These are phyloP conservation scores for Meriones psammophilus DNA, from an alignment of 2,797 vertebrate species.

Conservation along the genomic window DNA sequence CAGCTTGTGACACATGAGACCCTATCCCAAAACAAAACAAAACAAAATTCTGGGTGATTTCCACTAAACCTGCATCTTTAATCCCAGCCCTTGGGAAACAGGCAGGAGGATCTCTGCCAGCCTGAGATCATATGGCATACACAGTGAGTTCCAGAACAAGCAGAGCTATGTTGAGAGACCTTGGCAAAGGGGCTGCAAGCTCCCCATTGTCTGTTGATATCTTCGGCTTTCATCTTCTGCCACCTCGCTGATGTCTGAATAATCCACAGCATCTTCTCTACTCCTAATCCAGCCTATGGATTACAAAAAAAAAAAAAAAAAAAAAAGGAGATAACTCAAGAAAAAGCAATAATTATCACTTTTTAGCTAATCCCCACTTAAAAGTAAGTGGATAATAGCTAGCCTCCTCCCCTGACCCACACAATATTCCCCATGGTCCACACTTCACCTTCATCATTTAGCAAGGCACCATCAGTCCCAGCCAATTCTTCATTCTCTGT, in stretches of 20 bases:
- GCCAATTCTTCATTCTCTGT: slow-evolving; percentile 94
- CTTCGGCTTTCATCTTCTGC: slow-evolving; percentile 96
- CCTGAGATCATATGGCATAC: not conserved
- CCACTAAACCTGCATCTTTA: not conserved
- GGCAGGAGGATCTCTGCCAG: not conserved
- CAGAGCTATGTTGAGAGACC: not conserved
- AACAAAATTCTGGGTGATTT: no score
- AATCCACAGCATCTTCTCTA: slow-evolving; percentile 98
- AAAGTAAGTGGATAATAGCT: not conserved
- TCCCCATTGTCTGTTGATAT: no score
- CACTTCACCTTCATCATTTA: slow-evolving; percentile 94
- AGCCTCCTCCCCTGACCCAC: not conserved
- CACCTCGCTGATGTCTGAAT: slow-evolving; percentile 98
- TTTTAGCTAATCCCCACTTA: not conserved
- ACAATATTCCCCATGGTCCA: not conserved
- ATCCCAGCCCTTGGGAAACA: not conserved
- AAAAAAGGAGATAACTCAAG: not conserved
- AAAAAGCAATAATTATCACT: not conserved
- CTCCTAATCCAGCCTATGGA: slow-evolving; percentile 97
- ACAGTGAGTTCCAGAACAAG: not conserved
- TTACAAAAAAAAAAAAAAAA: no score
- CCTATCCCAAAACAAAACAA: no score
- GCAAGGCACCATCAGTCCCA: slow-evolving; percentile 88
- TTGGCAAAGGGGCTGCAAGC: no score
- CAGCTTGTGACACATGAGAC: no score